phyloP scores from a whole-genome alignment of 2,888 invertebrate genomes.

The Ligdia adustata region DNA sequence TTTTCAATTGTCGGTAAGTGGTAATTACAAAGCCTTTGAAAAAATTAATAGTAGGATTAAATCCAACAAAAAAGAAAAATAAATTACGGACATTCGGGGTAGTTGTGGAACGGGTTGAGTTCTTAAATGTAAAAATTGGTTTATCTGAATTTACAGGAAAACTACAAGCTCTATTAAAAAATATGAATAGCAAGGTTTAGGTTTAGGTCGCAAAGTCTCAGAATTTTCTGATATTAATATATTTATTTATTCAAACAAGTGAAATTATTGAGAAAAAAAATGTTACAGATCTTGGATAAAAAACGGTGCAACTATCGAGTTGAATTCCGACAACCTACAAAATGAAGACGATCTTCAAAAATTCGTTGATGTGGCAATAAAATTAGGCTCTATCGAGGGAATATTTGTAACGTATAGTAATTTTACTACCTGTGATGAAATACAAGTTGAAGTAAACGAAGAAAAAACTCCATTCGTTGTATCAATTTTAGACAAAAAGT shows the following conservation, averaged over 20 bases:
- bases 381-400: constrained; percentile 23
- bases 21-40: too few relatives aligned
- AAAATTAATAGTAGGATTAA: too few relatives aligned
- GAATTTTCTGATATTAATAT: too few relatives aligned
- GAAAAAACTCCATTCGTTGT: constrained; percentile 7
- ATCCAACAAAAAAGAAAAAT: too few relatives aligned
- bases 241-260: not conserved
- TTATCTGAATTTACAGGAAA: too few relatives aligned
- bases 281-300: constrained; percentile 29
- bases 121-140: too few relatives aligned
- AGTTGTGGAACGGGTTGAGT: too few relatives aligned
- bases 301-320: constrained; percentile 10
- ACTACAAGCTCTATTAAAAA: too few relatives aligned
- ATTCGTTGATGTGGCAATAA: constrained; percentile 11
- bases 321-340: constrained; percentile 16
- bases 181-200: too few relatives aligned
- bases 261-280: not conserved
- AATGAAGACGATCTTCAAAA: constrained; percentile 15
- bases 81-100: too few relatives aligned
- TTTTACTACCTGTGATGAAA: not conserved
- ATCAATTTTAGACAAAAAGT: constrained; percentile 18
- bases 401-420: constrained; percentile 23
- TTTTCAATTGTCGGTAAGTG: too few relatives aligned
- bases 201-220: too few relatives aligned
- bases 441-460: not conserved